Evolutionary conservation across 2,113 vertebrate species (phyloP), one percentile per base, ranked within the genome.

Genomic region (Microtus montanus): DNA sequence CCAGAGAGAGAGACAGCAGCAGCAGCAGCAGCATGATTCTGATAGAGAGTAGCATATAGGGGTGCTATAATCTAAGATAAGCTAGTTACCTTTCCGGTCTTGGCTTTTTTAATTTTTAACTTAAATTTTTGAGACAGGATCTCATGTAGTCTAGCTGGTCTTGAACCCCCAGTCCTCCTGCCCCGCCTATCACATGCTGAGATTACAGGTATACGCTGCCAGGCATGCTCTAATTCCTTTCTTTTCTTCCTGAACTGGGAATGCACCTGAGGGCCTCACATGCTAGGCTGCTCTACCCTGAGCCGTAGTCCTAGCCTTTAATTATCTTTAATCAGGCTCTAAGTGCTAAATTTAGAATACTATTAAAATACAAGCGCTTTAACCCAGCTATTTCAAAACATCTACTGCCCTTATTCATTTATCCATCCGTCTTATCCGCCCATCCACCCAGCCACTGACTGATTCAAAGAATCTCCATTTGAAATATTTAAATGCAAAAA

Each of bases 401-500:
- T 8, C 35, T 12, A 71, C 26, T 24, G 66, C 30, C 33, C 33
- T 49, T 54, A 20, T 13, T 44, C 11, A 47, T 47, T 28, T 9
- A 20, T 54, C 77, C 41, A 20, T 54, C 77, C 41, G 4, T 28
- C 30, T 1, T 1, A 19, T 64, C 68, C 61, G 30, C 33, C 35
- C 63, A 41, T 41, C 47, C 7, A 44, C 38, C 26, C 24, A 44
- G 20, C 22, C 63, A 66, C 17, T 24, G 17, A 35, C 17, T 52
- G 73, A 77, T 78, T 87, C 13, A 89, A 12, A 94, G 78, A 74
- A 92, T 82, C 64, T 86, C 41, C 89, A 75, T 61, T 71, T 49
- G 79, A 71, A 75, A 19, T 73, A 94, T 85, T 80, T 85, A 91
- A 88, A 95, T 75, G 47, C n/a, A 74, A 61, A 49, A 80, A 86